Conservation (phyloP, 1,140 invertebrate genomes). For the Ceratitis capitata region DNA sequence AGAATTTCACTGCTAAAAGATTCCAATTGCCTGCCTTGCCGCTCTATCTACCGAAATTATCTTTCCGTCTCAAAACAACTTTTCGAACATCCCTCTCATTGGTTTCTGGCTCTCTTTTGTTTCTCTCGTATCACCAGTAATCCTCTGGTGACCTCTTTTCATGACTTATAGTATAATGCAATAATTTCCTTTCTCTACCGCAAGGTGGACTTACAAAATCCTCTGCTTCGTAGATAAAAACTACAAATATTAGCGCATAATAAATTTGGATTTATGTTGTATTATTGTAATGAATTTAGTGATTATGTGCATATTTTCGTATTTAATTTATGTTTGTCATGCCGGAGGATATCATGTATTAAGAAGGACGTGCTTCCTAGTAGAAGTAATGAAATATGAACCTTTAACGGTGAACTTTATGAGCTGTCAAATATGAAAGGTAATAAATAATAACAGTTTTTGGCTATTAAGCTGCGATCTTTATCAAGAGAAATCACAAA, state of each 20-base stretch:
- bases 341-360: background rate
- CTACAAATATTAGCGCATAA: background rate
- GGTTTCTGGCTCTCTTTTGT: too few species aligned
- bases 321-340: background rate
- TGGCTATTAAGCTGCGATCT: too few species aligned
- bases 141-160: too few species aligned
- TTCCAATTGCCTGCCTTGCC: too few species aligned
- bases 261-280: background rate
- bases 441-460: too few species aligned
- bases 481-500: too few species aligned
- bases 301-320: background rate
- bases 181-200: background rate
- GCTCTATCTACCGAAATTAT: too few species aligned
- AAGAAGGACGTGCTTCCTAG: background rate
- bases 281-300: background rate
- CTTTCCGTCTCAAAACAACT: too few species aligned
- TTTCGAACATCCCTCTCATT: too few species aligned
- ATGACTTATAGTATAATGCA: too few species aligned
- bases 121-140: too few species aligned
- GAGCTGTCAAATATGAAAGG: background rate
- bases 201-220: background rate
- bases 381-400: background rate
- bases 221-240: background rate
- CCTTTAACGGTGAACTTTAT: background rate
- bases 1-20: too few species aligned